Conservation (phyloP, 2,888 invertebrate genomes). For the Pyrrhosoma nymphula region DNA sequence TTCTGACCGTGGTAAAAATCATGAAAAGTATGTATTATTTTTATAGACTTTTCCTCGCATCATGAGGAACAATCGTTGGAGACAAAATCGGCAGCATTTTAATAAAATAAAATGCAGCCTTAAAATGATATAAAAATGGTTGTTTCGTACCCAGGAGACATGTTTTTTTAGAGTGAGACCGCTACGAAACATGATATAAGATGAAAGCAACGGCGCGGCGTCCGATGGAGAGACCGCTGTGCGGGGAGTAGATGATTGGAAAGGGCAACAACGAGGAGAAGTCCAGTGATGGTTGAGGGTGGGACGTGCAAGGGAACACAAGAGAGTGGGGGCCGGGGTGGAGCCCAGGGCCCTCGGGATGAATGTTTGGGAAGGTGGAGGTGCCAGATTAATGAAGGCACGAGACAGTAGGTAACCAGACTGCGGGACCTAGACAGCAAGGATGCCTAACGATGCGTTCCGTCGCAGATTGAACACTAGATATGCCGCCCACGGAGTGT, state of each 20-base stretch:
- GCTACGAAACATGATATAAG: not conserved
- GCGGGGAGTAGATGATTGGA: not conserved
- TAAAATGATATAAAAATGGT: not conserved
- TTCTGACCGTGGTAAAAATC: too few species aligned
- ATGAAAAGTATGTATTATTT: too few species aligned
- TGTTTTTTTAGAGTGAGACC: not conserved
- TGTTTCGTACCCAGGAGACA: not conserved
- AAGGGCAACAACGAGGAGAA: not conserved
- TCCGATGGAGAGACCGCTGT: not conserved
- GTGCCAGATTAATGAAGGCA: not conserved
- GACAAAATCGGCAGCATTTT: too few species aligned
- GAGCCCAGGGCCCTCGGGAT: not conserved
- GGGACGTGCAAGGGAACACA: not conserved
- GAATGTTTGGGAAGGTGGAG: not conserved
- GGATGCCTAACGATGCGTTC: not conserved
- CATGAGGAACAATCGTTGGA: too few species aligned
- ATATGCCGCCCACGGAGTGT: not conserved
- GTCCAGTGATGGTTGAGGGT: not conserved
- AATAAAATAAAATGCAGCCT: not conserved
- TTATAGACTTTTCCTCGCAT: too few species aligned
- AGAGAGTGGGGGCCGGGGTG: not conserved
- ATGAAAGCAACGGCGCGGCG: not conserved
- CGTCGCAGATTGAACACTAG: not conserved
- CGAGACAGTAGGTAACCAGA: not conserved
- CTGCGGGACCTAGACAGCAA: not conserved